phyloP scores from a whole-genome alignment of 2,888 invertebrate genomes.

The Ametastegia equiseti region DNA sequence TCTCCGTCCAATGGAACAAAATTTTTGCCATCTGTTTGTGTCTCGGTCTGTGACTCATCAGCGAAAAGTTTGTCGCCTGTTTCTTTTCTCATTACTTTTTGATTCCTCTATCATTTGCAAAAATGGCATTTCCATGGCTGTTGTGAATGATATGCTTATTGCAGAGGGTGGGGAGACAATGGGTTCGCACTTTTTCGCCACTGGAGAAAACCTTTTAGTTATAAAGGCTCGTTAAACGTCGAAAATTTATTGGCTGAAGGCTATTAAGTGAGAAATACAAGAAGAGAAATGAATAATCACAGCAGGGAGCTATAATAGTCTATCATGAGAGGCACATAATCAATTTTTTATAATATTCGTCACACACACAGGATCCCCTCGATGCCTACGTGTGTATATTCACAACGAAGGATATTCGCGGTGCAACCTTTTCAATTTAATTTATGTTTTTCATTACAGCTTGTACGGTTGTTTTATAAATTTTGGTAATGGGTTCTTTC shows the following conservation, averaged over 20 bases:
- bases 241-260: not conserved
- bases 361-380: not conserved
- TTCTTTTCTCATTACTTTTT: not conserved
- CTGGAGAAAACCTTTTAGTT: not conserved
- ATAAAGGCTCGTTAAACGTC: not conserved
- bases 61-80: not conserved
- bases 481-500: not conserved
- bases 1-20: too few species aligned
- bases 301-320: not conserved
- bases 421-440: not conserved
- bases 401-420: too few species aligned
- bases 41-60: not conserved
- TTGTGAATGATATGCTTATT: too few species aligned
- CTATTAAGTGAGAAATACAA: conserved; percentile 3
- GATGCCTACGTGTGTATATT: not conserved
- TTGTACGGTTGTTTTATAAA: not conserved
- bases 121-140: too few species aligned
- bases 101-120: not conserved
- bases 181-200: not conserved
- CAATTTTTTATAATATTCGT: not conserved
- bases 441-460: not conserved
- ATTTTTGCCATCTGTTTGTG: not conserved
- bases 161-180: not conserved
- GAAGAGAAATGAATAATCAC: conserved; percentile 13
- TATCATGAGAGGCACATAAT: not conserved